These are phyloP conservation scores for cattle (Bos taurus) DNA, from an alignment of 2,113 vertebrate species.

Conservation along the genomic window DNA sequence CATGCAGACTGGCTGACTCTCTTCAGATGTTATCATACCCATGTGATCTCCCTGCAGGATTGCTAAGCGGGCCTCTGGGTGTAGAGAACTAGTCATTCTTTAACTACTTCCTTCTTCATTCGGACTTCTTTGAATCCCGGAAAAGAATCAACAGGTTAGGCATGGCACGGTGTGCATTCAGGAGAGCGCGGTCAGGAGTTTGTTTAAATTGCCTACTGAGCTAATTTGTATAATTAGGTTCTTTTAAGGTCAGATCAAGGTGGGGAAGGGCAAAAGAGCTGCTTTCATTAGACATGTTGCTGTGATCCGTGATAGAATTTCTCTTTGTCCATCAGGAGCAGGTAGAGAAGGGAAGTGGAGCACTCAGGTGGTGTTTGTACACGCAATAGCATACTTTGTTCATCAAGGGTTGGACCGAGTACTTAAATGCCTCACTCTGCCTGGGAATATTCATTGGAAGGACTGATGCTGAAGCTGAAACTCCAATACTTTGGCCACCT, in stretches of 20 bases:
- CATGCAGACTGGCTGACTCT: not conserved
- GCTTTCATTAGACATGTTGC: not conserved
- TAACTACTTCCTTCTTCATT: not conserved
- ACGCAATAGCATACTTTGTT: rapidly evolving
- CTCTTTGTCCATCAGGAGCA: not conserved
- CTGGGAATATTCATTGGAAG: not conserved
- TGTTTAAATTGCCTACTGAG: not conserved
- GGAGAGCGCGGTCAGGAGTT: rapidly evolving
- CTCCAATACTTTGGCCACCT: not conserved
- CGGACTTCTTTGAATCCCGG: not conserved
- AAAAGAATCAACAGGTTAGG: not conserved
- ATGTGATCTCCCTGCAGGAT: not conserved
- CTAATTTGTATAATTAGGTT: not conserved
- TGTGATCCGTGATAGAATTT: rapidly evolving
- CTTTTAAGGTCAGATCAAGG: not conserved
- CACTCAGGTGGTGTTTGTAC: too few species aligned
- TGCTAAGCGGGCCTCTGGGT: not conserved
- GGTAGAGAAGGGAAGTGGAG: too few species aligned
- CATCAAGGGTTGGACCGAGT: rapidly evolving
- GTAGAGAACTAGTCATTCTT: not conserved
- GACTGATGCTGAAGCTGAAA: not conserved
- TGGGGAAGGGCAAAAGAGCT: not conserved
- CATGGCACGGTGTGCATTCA: not conserved
- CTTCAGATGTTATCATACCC: not conserved
- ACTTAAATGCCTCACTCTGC: not conserved